A percentile compares a stretch with the other conserved stretches of the same genome.
Evolutionary conservation across 2,113 vertebrate species (phyloP).

Genomic region (Tetrax tetrax): DNA sequence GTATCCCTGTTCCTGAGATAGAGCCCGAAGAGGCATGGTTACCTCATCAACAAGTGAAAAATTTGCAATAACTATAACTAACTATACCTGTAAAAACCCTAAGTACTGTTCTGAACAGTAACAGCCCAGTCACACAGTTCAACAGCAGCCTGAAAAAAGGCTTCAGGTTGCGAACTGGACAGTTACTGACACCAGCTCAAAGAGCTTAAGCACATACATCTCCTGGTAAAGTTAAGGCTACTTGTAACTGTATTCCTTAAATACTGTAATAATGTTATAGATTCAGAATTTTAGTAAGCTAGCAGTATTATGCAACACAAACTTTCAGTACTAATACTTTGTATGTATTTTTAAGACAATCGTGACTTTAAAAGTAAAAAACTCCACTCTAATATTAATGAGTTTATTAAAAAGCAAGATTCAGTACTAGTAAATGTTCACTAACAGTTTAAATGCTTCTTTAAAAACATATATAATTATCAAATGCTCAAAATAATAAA

Average conservation of each 20-base stretch:
- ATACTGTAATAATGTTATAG: background rate
- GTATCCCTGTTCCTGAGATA: background rate
- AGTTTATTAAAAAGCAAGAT: background rate
- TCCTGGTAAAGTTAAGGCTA: background rate
- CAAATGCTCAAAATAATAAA: background rate
- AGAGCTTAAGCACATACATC: background rate
- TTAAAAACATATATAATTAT: background rate
- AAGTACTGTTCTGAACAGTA: background rate
- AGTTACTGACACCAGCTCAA: background rate
- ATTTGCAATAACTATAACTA: background rate
- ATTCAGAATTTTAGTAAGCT: background rate
- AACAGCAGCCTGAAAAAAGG: background rate
- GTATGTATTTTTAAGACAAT: background rate
- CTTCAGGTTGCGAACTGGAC: rapidly evolving
- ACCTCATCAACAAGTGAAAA: background rate
- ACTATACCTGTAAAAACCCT: background rate
- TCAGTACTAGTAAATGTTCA: background rate
- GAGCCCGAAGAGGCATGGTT: background rate
- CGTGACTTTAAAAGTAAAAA: background rate
- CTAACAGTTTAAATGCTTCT: background rate
- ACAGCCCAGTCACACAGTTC: background rate
- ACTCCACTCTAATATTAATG: background rate
- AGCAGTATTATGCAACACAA: background rate
- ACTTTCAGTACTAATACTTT: background rate
- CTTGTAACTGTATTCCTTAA: background rate